phyloP scores from a whole-genome alignment of 2,888 invertebrate genomes.

The Drosophila trichaetosa region DNA sequence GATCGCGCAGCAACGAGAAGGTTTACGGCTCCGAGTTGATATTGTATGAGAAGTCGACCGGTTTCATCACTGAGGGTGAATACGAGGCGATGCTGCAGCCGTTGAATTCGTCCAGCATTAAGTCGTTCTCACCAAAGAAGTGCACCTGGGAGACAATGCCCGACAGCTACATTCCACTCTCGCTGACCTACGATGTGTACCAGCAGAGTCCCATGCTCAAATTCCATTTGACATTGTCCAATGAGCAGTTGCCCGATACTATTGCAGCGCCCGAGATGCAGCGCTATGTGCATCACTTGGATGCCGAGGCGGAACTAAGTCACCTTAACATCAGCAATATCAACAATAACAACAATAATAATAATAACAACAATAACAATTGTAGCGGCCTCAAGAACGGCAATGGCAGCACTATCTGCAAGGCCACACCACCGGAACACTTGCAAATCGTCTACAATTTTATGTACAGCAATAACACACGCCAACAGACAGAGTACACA shows the following conservation, averaged over 20 bases:
- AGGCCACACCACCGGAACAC: conserved; percentile 84
- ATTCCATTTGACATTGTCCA: conserved; percentile 93
- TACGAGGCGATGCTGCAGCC: conserved; percentile 95
- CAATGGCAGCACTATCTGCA: conserved; percentile 39
- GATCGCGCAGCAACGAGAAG: conserved; percentile 87
- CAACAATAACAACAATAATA: conserved; percentile 52
- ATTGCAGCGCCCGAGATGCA: conserved; percentile 77
- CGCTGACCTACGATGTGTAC: conserved; percentile 89
- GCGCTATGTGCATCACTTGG: conserved; percentile 70
- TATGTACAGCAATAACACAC: conserved; percentile 96
- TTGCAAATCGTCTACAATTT: conserved; percentile 97
- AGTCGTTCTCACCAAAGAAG: conserved; percentile 88
- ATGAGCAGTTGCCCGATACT: conserved; percentile 85
- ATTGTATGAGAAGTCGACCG: conserved; percentile 95
- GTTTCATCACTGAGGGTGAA: conserved; percentile 95
- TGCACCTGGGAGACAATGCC: conserved; percentile 89
- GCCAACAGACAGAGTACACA: conserved; percentile 97
- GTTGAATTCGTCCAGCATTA: conserved; percentile 86
- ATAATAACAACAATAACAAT: conserved; percentile 58
- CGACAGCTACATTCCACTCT: conserved; percentile 86
- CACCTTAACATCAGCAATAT: conserved; percentile 76
- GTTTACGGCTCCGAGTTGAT: conserved; percentile 90
- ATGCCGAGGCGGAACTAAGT: conserved; percentile 67
- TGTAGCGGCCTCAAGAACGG: conserved; percentile 44
- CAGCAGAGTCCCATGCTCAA: conserved; percentile 93